Conservation (phyloP, 1,140 invertebrate species). For the Cydia splendana region DNA sequence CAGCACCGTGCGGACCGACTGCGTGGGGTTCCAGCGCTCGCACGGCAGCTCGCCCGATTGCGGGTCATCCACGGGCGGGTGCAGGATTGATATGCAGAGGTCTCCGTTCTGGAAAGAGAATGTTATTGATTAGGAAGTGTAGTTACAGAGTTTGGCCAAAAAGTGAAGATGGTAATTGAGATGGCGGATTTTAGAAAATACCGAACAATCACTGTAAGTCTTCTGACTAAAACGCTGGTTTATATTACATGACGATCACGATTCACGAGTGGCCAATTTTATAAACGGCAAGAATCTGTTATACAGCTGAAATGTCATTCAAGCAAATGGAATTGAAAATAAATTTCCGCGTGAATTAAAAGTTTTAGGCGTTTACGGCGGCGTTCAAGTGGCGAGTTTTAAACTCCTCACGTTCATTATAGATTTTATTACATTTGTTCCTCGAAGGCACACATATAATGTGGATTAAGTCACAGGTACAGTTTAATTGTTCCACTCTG, state of each 20-base stretch:
- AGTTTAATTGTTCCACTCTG: constrained; percentile 2
- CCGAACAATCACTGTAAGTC: background rate
- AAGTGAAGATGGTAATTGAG: background rate
- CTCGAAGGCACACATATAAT: background rate
- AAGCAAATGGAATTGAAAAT: too few species aligned
- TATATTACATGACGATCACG: too few species aligned
- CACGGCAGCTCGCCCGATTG: constrained; percentile 99
- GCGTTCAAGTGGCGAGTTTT: background rate
- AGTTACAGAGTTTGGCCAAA: too few species aligned
- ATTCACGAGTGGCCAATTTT: too few species aligned
- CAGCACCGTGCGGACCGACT: constrained; percentile 98
- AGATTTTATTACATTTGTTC: background rate
- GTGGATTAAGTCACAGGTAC: background rate
- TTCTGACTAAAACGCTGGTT: too few species aligned
- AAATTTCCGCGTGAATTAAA: too few species aligned
- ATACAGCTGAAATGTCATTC: too few species aligned
- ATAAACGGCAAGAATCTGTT: too few species aligned
- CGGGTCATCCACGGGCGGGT: constrained; percentile 99
- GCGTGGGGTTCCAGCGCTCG: constrained; percentile 99
- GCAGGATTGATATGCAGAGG: constrained; percentile 99
- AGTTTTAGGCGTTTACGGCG: too few species aligned
- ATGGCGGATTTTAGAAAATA: background rate
- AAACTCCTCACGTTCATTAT: background rate
- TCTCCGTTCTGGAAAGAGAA: constrained; percentile 94
- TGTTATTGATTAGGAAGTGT: background rate